These are phyloP conservation scores for Rotaria magnacalcarata DNA, from an alignment of 2,888 invertebrate genomes.

Conservation along the genomic window DNA sequence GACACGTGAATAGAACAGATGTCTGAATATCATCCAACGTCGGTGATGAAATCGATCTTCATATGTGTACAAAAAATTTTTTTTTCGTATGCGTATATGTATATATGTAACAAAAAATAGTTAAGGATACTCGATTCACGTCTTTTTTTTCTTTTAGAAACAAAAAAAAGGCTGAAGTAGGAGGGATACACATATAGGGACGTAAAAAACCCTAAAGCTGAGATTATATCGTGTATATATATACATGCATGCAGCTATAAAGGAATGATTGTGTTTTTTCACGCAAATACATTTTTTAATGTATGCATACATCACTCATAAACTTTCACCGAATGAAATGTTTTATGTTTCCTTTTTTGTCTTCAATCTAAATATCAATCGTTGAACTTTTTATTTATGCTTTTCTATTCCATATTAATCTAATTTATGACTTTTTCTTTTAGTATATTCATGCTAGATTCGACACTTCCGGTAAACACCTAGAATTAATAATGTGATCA, in stretches of 20 bases:
- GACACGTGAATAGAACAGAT: neutral
- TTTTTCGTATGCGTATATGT: neutral
- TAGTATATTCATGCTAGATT: neutral
- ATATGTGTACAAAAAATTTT: neutral
- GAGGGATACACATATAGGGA: neutral
- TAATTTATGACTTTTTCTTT: neutral
- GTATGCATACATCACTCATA: neutral
- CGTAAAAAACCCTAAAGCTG: conserved; percentile 9
- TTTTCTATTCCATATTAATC: neutral
- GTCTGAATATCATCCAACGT: neutral
- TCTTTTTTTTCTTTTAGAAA: neutral
- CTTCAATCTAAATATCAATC: neutral
- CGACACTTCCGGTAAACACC: neutral
- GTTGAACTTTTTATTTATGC: neutral
- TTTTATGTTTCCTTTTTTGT: neutral
- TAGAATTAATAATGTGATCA: neutral
- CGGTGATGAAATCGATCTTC: neutral
- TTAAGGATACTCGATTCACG: neutral
- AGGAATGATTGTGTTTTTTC: neutral
- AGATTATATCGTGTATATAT: conserved; percentile 10
- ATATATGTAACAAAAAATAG: neutral
- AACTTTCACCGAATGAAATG: neutral
- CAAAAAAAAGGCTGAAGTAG: neutral
- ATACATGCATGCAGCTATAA: neutral
- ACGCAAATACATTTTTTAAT: conserved; percentile 2